Base-by-base conservation (phyloP, 1,140 invertebrate genomes). In the Hydropsyche tenuis region DNA sequence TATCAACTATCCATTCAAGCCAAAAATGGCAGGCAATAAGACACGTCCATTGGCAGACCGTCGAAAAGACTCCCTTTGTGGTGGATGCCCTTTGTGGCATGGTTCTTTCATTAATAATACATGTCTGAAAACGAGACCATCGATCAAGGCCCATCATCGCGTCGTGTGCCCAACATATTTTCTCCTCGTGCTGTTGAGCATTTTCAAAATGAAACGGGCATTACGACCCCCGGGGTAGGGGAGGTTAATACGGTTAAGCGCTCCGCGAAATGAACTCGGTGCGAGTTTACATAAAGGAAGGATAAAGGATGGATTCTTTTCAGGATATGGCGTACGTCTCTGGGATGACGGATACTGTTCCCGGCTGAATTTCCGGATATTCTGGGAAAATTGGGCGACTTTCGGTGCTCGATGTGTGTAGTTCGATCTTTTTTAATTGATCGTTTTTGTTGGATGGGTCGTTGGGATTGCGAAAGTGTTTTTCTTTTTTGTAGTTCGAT, bases 81-180 rank as follows among this genome's bases (percentile, higher is more conserved):
- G 2, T 60, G 9, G 23, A 25, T 22, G 56, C 20, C 56, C 56
- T 25, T 53, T 53, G 51, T 51, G 46, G 9, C 16, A 20, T 53
- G 16, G 20, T 1, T 53, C n/a, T 53, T 60, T 25, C 56, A 60
- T 60, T 60, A 60, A 60, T 60, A 60, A 60, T 60, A 60, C 56
- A 27, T 60, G 23, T 60, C 23, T 20, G 23, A 12, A 60, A 60
- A 20, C 56, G 56, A 60, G 56, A 25, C 56, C 56, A 60, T 60
- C 56, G 56, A 60, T 60, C 56, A 60, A 60, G 30, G 30, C 3
- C 30, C 30, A 37, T 37, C 30, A 37, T 37, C 30, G 9, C 30
- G 9, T 37, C 30, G 9, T 9, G 30, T 56, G 20, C 7, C 20
- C 56, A 22, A 25, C 18, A 60, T 22, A 60, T 60, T 60, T 60